phyloP scores from a whole-genome alignment of 2,888 invertebrate genomes.

The Dicyrtoma fusca region DNA sequence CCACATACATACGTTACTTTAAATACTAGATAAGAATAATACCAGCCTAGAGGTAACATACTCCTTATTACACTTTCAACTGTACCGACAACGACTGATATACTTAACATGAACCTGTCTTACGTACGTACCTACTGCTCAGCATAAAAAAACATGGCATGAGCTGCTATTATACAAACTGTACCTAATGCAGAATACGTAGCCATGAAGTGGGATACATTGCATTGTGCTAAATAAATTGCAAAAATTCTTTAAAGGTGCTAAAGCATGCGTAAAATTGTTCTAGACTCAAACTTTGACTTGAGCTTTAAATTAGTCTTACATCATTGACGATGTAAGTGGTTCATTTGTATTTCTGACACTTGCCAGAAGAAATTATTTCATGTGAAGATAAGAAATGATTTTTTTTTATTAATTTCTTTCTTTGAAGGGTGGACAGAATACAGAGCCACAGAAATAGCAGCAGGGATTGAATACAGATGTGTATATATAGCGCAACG shows the following conservation, averaged over 20 bases:
- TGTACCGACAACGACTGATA: no score
- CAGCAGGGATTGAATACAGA: no score
- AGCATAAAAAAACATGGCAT: no score
- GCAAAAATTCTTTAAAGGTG: constrained; percentile 1
- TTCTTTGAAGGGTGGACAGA: not conserved
- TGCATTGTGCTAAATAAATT: constrained; percentile 2
- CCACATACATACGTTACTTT: no score
- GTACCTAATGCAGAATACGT: not conserved
- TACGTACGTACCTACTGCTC: no score
- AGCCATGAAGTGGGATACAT: not conserved
- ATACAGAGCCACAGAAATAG: no score
- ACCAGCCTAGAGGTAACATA: no score
- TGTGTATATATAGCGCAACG: no score
- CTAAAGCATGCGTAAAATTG: constrained; percentile 27
- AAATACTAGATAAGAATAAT: no score
- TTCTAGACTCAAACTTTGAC: constrained; percentile 1
- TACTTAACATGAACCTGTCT: no score
- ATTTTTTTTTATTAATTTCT: constrained; percentile 1
- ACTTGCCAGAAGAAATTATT: no score
- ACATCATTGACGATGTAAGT: constrained; percentile 28
- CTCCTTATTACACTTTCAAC: no score
- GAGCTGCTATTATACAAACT: constrained; percentile 2
- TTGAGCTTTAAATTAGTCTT: constrained; percentile 6
- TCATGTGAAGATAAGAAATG: not conserved
- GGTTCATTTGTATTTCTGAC: constrained; percentile 1